Base-by-base conservation (phyloP, 2,888 invertebrate genomes). In the Coelogynopora nodosa region DNA sequence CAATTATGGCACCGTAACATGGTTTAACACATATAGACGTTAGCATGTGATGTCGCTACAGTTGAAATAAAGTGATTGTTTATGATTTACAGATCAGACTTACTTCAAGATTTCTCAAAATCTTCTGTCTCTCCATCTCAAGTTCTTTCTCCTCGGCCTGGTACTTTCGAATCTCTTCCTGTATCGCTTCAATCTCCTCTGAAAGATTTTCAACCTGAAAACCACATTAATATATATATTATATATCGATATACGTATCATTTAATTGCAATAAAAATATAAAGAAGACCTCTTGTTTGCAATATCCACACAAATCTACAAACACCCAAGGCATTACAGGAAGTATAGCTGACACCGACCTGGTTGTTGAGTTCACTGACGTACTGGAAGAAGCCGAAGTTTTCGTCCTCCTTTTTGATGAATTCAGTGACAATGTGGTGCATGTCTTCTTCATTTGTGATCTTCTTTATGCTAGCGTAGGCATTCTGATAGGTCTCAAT, bases 321-420 rank as follows among this genome's bases (percentile, higher is more conserved):
- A n/a, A n/a, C n/a, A n/a, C n/a, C n/a, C n/a, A n/a, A n/a, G n/a
- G n/a, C n/a, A 49, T 49, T 49, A 10, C 18, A 5, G 18, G 49
- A 10, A 18, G 49, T 49, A 49, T 74, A 23, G 5, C 74, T 5
- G 74, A n/a, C 74, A 5, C 74, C 23, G 5, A 90, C 89, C 67
- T 91, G 90, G 81, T 90, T 94, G 91, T 96, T 96, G 82, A 96
- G 93, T 90, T 96, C 95, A 90, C 96, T 96, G 80, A 96, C 95
- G 90, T 96, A 96, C 91, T 95, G 95, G 90, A 96, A 97, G 0
- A 95, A 93, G 0, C 96, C 95, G 90, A 96, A 96, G 92, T 96
- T 97, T 91, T 96, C 95, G 89, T 95, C 95, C 90, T 96, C 96
- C 88, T 95, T 94, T 29, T 94, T 94, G 18, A 94, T 93, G 91